Evolutionary conservation across 1,140 invertebrate genomes (phyloP), one percentile per base, ranked within the genome.

Genomic region (Carcinoscorpius rotundicauda): DNA sequence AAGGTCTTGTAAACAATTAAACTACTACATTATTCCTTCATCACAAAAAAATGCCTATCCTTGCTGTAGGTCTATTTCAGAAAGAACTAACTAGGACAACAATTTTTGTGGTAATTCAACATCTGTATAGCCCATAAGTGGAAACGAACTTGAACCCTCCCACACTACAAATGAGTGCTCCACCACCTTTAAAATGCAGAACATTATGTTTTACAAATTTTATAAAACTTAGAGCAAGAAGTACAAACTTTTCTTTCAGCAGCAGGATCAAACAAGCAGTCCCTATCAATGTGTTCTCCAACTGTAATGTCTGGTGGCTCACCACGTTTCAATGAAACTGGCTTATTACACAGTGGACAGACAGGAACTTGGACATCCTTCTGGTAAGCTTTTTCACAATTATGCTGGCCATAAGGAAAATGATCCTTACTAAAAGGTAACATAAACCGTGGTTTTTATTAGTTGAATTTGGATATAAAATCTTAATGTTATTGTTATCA

Each of bases 341-440:
- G 91, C 58, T 82, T 81, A 66, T 89, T 88, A 76, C 94, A 98
- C 3, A 98, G 77, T 0, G 93, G 94, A 78, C 94, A 98, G 0
- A 91, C 86, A 59, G 93, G 93, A 8, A 97, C 92, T 81, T 97
- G 93, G 48, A 93, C 84, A 77, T 96, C 85, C 75, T 89, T 88
- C 62, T 84, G 83, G 67, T 88, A 86, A 0, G 86, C 84, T 58
- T 85, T 84, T 4, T 85, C 80, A 75, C 93, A 97, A 48, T 82
- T 81, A 74, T 98, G 93, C 52, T 79, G 82, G 3, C 76, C 76
- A 73, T 96, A 97, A 6, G 82, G 82, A 76, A 91, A 89, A 73
- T 98, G 93, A 65, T 93, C 87, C 8, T 51, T 51, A 62, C 69
- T 70, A 49, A 49, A 58, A 57, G 10, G 0, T 11, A 57, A 48